These are phyloP conservation scores for Hoplias malabaricus DNA, from an alignment of 2,113 vertebrate species.

Conservation along the genomic window DNA sequence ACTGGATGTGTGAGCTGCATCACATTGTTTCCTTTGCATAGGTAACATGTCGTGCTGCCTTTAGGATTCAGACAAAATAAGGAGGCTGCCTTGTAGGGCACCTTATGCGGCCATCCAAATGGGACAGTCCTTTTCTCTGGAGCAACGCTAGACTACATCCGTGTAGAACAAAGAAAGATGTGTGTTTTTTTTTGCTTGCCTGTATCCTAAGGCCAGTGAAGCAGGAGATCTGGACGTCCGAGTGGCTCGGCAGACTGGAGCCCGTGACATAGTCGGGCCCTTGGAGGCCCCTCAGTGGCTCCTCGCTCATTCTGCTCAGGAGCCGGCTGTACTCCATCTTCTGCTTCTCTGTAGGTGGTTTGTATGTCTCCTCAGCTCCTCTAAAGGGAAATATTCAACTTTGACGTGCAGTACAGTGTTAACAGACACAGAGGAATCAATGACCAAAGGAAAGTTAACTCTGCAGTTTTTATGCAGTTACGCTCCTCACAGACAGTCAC, in stretches of 20 bases:
- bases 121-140: not conserved
- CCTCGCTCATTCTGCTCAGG: constrained; percentile 74
- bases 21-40: no score
- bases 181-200: constrained; percentile 59
- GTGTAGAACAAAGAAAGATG: not conserved
- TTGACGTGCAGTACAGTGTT: not conserved
- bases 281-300: constrained; percentile 73
- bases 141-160: no score
- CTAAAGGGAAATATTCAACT: constrained; percentile 53
- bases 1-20: no score
- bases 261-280: constrained; percentile 91
- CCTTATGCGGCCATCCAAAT: no score
- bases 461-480: no score
- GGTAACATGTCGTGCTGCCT: no score
- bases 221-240: constrained; percentile 88
- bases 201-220: constrained; percentile 93
- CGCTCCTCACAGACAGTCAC: no score
- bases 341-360: constrained; percentile 80
- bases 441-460: no score
- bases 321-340: constrained; percentile 72
- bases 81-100: no score
- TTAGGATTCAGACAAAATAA: no score
- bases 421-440: no score
- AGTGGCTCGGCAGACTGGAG: constrained; percentile 95
- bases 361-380: constrained; percentile 60